Evolutionary conservation across 2,888 invertebrate species (phyloP).

Genomic region (Philhelius pedissequus): DNA sequence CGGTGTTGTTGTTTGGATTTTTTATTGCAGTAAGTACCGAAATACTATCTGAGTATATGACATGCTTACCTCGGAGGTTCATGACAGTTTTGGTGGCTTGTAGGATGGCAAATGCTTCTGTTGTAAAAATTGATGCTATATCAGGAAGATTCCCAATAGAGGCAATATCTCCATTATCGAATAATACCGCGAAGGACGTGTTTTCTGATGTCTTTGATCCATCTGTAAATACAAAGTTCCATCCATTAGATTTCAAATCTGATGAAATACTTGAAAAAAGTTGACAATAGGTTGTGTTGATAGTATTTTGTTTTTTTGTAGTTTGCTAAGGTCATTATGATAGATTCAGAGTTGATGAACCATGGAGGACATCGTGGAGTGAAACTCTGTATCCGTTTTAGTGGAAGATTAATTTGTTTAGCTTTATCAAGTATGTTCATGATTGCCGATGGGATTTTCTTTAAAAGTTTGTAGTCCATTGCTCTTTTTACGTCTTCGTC

Average conservation of each 20-base stretch:
- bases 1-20: not conserved
- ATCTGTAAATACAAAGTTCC: slow-evolving; percentile 2
- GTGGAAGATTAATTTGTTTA: not conserved
- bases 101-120: no score
- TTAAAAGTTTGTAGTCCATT: not conserved
- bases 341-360: no score
- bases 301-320: not conserved
- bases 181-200: not conserved
- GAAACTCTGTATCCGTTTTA: not conserved
- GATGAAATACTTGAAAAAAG: not conserved
- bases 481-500: not conserved
- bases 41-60: no score
- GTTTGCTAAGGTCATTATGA: not conserved
- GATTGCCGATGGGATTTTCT: not conserved
- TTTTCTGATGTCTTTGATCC: not conserved
- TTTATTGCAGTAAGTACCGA: no score
- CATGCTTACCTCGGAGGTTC: no score
- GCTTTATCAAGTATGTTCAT: not conserved
- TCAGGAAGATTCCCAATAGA: not conserved
- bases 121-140: not conserved
- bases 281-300: not conserved
- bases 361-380: not conserved
- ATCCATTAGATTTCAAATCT: not conserved
- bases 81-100: no score
- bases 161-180: not conserved